Evolutionary conservation across 2,888 invertebrate genomes (phyloP).

Genomic region (Bugula neritina): DNA sequence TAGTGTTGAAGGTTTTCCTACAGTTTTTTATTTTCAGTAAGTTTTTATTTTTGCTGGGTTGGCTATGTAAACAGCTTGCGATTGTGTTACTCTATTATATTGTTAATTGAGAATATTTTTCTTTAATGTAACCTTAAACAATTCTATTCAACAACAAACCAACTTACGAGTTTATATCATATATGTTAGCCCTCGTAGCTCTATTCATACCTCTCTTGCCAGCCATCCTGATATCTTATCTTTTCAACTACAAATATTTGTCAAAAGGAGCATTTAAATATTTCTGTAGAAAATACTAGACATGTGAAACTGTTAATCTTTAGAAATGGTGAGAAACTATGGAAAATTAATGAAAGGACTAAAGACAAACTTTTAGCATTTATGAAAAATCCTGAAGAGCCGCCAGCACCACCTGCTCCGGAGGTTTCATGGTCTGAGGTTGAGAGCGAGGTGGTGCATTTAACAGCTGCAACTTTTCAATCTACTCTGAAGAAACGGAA

Average conservation of each 20-base stretch:
- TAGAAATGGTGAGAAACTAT: conserved; percentile 69
- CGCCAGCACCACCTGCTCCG: conserved; percentile 73
- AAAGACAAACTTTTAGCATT: conserved; percentile 72
- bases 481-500: conserved; percentile 74
- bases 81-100: no score
- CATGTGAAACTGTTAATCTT: no score
- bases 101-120: background rate
- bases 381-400: conserved; percentile 75
- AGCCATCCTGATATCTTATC: no score
- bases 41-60: conserved; percentile 28
- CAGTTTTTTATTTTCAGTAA: conserved; percentile 46
- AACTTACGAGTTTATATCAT: no score
- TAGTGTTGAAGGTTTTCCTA: conserved; percentile 52
- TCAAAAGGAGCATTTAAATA: no score
- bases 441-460: conserved; percentile 69
- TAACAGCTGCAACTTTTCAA: conserved; percentile 68
- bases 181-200: no score
- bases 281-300: no score
- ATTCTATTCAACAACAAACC: no score
- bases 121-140: background rate
- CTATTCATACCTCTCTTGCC: no score
- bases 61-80: no score
- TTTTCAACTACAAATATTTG: no score
- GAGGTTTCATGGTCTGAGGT: conserved; percentile 74
- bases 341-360: conserved; percentile 72